Percentiles rank a stretch among this genome's conserved stretches.
phyloP scores from a whole-genome alignment of 30 jellyfish, hydroid and myxozoan species.

The Cassiopea xamachana region DNA sequence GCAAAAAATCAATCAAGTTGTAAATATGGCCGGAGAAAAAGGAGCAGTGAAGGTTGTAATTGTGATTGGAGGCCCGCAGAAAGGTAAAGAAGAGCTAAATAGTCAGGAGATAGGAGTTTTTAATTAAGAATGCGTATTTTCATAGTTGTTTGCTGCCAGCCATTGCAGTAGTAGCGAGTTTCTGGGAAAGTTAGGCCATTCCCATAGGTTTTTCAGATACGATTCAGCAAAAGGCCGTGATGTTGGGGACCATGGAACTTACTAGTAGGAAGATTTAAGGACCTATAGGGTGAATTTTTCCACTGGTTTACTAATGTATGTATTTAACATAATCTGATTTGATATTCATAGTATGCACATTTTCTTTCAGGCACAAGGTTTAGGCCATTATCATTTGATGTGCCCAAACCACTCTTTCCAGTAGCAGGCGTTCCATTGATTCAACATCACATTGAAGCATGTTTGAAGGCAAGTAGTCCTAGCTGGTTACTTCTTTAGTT shows the following conservation, averaged over 20 bases:
- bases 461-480: conserved; percentile 64
- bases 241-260: too few relatives aligned
- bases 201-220: too few relatives aligned
- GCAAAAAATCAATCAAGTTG: not conserved
- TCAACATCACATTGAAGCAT: conserved; percentile 95
- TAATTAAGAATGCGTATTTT: not conserved
- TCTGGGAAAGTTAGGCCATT: too few relatives aligned
- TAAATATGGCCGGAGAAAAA: conserved; percentile 56
- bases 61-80: conserved; percentile 94
- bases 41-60: conserved; percentile 83
- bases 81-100: conserved; percentile 54
- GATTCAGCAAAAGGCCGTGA: too few relatives aligned
- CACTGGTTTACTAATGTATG: too few relatives aligned
- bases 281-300: too few relatives aligned
- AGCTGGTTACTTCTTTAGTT: too few relatives aligned
- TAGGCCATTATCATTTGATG: conserved; percentile 94
- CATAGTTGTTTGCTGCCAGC: not conserved
- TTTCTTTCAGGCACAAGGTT: conserved; percentile 86
- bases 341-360: not conserved
- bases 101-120: not conserved
- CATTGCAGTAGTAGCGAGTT: too few relatives aligned
- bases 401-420: conserved; percentile 94
- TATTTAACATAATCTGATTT: not conserved
- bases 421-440: conserved; percentile 95
- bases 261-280: too few relatives aligned